A percentile compares a stretch with the other conserved stretches of the same genome.
Conservation (phyloP, 1,140 invertebrate genomes). For the Octopus bimaculoides region DNA sequence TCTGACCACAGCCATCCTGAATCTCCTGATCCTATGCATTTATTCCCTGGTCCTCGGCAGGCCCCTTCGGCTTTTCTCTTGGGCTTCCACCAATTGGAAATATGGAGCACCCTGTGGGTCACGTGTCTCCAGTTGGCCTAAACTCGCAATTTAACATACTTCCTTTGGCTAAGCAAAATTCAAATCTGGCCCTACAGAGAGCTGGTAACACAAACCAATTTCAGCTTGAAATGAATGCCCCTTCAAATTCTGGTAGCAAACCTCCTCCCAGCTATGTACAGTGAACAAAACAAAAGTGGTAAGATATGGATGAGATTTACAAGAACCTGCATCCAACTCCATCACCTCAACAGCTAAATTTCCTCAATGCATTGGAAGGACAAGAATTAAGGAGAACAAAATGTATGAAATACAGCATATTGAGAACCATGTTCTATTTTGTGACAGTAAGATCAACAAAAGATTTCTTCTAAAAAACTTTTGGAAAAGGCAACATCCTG, state of each 20-base stretch:
- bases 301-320: slow-evolving; percentile 51
- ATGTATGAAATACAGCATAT: slow-evolving; percentile 77
- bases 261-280: slow-evolving; percentile 55
- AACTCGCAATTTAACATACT: slow-evolving; percentile 26
- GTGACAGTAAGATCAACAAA: too few species aligned
- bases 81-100: slow-evolving; percentile 35
- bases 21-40: slow-evolving; percentile 27
- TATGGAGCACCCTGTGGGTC: slow-evolving; percentile 39
- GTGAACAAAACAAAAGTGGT: slow-evolving; percentile 51
- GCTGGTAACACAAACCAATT: slow-evolving; percentile 54
- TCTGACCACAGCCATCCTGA: neutral
- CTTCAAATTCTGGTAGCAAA: slow-evolving; percentile 34
- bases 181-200: slow-evolving; percentile 41
- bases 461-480: too few species aligned
- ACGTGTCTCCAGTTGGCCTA: slow-evolving; percentile 24
- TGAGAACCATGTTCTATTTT: too few species aligned
- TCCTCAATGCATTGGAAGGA: slow-evolving; percentile 91
- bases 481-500: too few species aligned
- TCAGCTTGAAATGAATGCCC: slow-evolving; percentile 37
- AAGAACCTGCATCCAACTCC: slow-evolving; percentile 90
- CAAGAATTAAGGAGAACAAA: slow-evolving; percentile 96
- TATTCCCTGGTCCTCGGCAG: slow-evolving; percentile 23
- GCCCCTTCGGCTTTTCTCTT: slow-evolving; percentile 27
- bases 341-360: slow-evolving; percentile 93
- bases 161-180: slow-evolving; percentile 27